A percentile compares a stretch with the other conserved stretches of the same genome.
phyloP scores from a whole-genome alignment of 2,888 invertebrate genomes.

The Drosophila engyochracea region DNA sequence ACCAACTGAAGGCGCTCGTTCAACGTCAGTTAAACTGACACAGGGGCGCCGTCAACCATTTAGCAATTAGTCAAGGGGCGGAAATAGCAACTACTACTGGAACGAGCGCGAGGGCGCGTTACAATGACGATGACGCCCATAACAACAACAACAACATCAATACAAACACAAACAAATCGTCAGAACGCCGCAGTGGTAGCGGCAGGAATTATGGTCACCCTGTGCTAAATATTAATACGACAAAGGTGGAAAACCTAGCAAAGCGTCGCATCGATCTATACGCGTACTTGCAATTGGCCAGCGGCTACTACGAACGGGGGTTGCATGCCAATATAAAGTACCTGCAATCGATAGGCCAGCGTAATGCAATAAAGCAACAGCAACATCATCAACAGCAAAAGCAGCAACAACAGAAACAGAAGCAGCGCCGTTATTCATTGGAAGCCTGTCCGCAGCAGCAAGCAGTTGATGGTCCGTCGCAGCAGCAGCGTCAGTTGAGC shows the following conservation, averaged over 20 bases:
- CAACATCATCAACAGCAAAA: conserved; percentile 11
- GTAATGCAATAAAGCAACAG: conserved; percentile 71
- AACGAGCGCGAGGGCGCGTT: conserved; percentile 28
- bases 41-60: conserved; percentile 4
- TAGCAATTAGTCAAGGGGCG: conserved; percentile 4
- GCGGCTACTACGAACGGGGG: conserved; percentile 83
- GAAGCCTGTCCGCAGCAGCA: conserved; percentile 37
- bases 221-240: conserved; percentile 69
- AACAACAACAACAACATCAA: conserved; percentile 8
- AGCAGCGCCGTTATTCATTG: conserved; percentile 35
- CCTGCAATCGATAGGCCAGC: conserved; percentile 83
- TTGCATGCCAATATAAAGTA: conserved; percentile 83
- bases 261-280: conserved; percentile 59
- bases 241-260: conserved; percentile 66
- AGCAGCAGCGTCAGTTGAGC: conserved; percentile 34
- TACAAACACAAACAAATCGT: conserved; percentile 22
- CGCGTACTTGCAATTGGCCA: conserved; percentile 81
- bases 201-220: conserved; percentile 60
- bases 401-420: conserved; percentile 30
- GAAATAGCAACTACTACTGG: background rate
- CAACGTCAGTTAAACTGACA: conserved; percentile 62
- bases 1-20: conserved; percentile 70
- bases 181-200: conserved; percentile 4
- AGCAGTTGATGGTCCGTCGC: conserved; percentile 23
- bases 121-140: conserved; percentile 14